Conservation (phyloP, 2,113 vertebrate genomes). For the Brachyhypopomus occidentalis region DNA sequence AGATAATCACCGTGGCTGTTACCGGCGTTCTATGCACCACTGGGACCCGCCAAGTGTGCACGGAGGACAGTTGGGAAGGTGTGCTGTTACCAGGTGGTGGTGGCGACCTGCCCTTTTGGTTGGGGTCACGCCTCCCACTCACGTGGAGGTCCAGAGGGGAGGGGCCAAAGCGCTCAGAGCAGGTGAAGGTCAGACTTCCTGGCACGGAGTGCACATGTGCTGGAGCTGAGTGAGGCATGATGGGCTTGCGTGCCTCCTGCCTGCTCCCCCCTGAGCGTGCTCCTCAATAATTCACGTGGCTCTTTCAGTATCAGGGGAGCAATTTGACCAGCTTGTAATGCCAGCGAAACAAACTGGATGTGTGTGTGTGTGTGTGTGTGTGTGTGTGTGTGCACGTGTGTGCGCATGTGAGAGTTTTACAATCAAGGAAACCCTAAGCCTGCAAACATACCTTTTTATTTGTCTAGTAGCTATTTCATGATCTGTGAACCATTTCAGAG, state of each 20-base stretch:
- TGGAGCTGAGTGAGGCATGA: neutral
- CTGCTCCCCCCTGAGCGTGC: neutral
- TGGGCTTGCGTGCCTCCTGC: neutral
- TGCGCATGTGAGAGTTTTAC: too few species aligned
- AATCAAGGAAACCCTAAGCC: too few species aligned
- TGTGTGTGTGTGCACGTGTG: neutral
- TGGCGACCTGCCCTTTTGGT: too few species aligned
- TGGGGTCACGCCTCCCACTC: neutral
- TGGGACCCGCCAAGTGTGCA: neutral
- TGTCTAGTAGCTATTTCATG: too few species aligned
- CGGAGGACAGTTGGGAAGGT: neutral
- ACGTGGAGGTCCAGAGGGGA: neutral
- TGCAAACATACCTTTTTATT: too few species aligned
- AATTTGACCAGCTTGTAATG: constrained; percentile 1
- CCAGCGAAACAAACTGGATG: neutral
- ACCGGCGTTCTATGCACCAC: neutral
- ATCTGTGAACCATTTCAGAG: too few species aligned
- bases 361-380: constrained; percentile 55
- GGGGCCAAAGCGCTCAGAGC: neutral
- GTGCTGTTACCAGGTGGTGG: too few species aligned
- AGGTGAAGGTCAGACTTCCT: constrained; percentile 16
- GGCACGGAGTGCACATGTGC: neutral
- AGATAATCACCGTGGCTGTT: constrained; percentile 5
- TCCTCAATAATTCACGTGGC: neutral
- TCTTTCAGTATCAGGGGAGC: neutral